phyloP scores from a whole-genome alignment of 2,888 invertebrate species.

The Acanthococcus lagerstroemiae region DNA sequence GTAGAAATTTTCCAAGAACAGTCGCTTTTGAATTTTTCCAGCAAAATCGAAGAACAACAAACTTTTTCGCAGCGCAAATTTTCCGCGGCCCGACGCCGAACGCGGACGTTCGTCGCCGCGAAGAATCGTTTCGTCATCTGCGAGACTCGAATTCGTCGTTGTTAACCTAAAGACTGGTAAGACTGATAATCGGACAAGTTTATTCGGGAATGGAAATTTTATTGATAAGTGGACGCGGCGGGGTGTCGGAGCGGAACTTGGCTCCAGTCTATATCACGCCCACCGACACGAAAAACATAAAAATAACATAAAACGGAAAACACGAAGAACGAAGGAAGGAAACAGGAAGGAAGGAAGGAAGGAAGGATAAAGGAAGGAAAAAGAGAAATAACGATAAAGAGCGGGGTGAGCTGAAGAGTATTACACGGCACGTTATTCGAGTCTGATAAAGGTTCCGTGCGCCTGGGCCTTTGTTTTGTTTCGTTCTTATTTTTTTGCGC shows the following conservation, averaged over 20 bases:
- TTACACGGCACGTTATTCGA: constrained; percentile 25
- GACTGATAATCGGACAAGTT: too few species aligned
- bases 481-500: not conserved
- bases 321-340: constrained; percentile 34
- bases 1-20: too few species aligned
- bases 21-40: too few species aligned
- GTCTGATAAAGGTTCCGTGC: constrained; percentile 20
- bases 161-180: too few species aligned
- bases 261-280: constrained; percentile 30
- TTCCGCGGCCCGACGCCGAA: too few species aligned
- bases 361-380: constrained; percentile 33
- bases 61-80: too few species aligned
- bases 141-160: too few species aligned
- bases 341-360: constrained; percentile 34
- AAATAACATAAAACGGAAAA: constrained; percentile 34
- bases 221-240: constrained; percentile 24
- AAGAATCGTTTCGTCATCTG: too few species aligned
- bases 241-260: constrained; percentile 27
- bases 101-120: too few species aligned
- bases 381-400: constrained; percentile 31
- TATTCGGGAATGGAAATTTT: constrained; percentile 14
- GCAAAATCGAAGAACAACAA: too few species aligned
- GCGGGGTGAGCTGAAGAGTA: constrained; percentile 3
- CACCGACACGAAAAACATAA: constrained; percentile 29
- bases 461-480: not conserved